Conservation (phyloP, 2,888 invertebrate species). For the Formica aserva region DNA sequence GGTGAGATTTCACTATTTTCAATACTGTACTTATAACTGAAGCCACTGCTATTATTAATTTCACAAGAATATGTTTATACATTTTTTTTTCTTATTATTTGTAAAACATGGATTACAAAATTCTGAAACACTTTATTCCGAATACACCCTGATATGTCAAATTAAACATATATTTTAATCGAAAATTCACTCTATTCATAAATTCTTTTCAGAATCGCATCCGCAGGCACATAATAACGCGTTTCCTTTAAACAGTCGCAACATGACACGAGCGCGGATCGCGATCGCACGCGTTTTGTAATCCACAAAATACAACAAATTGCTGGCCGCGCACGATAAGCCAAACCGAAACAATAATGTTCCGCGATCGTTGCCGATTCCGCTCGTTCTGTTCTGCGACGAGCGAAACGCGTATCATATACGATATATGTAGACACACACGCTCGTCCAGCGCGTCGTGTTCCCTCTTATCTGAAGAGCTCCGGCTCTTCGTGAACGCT, state of each 20-base stretch:
- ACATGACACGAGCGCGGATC: constrained; percentile 11
- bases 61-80: not conserved
- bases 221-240: not conserved
- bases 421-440: not conserved
- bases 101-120: not conserved
- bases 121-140: not conserved
- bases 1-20: not conserved
- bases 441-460: constrained; percentile 59
- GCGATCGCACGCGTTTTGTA: constrained; percentile 27
- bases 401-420: not conserved
- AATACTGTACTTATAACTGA: not conserved
- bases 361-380: constrained; percentile 32
- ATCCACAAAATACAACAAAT: constrained; percentile 44
- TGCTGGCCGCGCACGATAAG: constrained; percentile 16
- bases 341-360: constrained; percentile 25
- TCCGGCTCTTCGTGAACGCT: constrained; percentile 73
- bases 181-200: not conserved
- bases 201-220: not conserved
- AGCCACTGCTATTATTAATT: not conserved
- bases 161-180: not conserved
- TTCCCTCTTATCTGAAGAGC: constrained; percentile 72
- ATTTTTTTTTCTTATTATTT: not conserved
- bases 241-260: not conserved
- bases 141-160: not conserved
- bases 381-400: constrained; percentile 33